Base-by-base conservation (phyloP, 2,888 invertebrate genomes). In the Proisotoma minuta region DNA sequence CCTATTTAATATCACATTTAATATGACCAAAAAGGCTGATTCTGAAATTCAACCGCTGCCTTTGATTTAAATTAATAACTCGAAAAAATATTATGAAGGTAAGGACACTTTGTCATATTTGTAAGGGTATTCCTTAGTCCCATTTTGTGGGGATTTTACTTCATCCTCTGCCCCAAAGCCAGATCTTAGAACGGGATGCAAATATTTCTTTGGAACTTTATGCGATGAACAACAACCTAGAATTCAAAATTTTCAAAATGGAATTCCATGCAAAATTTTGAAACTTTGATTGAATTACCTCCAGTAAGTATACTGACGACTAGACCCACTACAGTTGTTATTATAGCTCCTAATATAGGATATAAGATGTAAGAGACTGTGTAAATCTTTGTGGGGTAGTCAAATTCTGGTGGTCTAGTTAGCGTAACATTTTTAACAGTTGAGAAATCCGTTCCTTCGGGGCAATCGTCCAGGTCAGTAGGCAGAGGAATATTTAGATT, bases 361-460 rank as follows among this genome's bases (percentile, higher is more conserved):
- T 68, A 73, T 23, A 69, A 52, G 4, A 72, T 60, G 24, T 71
- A 70, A 0, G 69, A 69, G 20, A 73, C 23, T 1, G 73, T 67
- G 34, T 58, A 73, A 3, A 73, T 12, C 27, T 72, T 73, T 12
- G 66, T 65, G 0, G 72, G 70, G 60, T 60, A 72, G 18, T 63
- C 68, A 24, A 62, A 50, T 12, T 62, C 59, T 29, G 60, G 60
- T 3, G 12, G 34, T 40, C 57, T 24, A n/a, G 10, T 27, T 8
- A 22, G 1, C 26, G 63, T 62, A 22, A 22, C 29, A 50, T 63
- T 68, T 2, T 29, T 27, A 15, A 28, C 24, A 1, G n/a, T 40
- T 1, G 68, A 50, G 22, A 61, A 59, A 48, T 68, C 34, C 4
- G 59, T 65, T 26, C 47, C 65, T 1, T 26, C 51, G 15, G 63